phyloP scores from a whole-genome alignment of 2,113 vertebrate species.

The Halcyon senegalensis region DNA sequence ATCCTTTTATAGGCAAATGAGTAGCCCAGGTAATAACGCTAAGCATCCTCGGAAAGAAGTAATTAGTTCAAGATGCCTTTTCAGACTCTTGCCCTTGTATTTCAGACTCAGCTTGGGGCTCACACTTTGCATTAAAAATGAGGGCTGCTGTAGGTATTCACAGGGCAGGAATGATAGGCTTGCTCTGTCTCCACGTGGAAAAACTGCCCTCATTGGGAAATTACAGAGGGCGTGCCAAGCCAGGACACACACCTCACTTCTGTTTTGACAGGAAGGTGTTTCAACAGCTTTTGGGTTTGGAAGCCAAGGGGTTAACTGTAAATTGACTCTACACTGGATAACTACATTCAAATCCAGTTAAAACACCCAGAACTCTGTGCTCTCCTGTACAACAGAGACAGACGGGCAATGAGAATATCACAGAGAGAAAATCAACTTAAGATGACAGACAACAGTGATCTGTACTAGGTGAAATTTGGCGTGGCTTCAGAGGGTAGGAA shows the following conservation, averaged over 20 bases:
- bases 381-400: not conserved
- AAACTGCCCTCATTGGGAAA: conserved; percentile 25
- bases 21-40: conserved; percentile 26
- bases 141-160: conserved; percentile 28
- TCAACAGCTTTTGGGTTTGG: not conserved
- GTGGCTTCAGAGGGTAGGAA: not conserved
- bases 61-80: conserved; percentile 31
- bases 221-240: not conserved
- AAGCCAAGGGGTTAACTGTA: not conserved
- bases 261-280: not conserved
- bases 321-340: not conserved
- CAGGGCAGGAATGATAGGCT: conserved; percentile 15
- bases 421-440: not conserved
- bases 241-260: not conserved
- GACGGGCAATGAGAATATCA: not conserved
- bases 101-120: not conserved
- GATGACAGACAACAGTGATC: not conserved
- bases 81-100: not conserved
- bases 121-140: conserved; percentile 28
- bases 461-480: accelerated
- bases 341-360: not conserved
- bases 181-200: not conserved
- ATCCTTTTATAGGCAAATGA: conserved; percentile 14
- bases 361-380: not conserved
- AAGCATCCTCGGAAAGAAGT: not conserved